Percentiles rank a stretch among this genome's conserved stretches.
Evolutionary conservation across 35 echinoderm and acorn worm genomes (phyloP).

Genomic region (Apostichopus californicus): DNA sequence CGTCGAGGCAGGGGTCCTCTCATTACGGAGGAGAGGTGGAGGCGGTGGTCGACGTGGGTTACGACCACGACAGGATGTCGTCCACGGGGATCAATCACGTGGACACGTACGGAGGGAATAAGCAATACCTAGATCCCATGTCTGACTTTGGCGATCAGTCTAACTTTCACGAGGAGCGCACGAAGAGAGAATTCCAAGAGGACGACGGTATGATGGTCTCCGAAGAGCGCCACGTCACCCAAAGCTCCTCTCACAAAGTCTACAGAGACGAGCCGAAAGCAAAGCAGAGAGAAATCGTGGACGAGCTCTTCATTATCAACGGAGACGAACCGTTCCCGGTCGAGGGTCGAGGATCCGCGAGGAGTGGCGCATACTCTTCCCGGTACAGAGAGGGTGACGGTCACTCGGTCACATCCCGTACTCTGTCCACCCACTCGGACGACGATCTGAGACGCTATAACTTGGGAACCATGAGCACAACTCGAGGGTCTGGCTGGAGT

Average conservation of each 20-base stretch:
- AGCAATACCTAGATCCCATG: slow-evolving; percentile 61
- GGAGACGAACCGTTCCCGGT: slow-evolving; percentile 1
- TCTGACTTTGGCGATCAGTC: slow-evolving; percentile 54
- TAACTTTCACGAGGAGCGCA: slow-evolving; percentile 49
- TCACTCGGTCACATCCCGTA: slow-evolving; percentile 50
- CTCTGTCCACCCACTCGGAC: slow-evolving; percentile 51
- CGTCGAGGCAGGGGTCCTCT: neutral
- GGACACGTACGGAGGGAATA: slow-evolving; percentile 34
- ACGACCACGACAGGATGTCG: neutral
- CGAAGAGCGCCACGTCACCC: slow-evolving; percentile 36
- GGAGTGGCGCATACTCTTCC: neutral
- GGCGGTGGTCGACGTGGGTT: slow-evolving; percentile 30
- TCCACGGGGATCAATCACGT: slow-evolving; percentile 24
- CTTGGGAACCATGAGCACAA: slow-evolving; percentile 18
- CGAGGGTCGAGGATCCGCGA: neutral
- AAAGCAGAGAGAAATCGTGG: slow-evolving; percentile 1
- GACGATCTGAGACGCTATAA: slow-evolving; percentile 49
- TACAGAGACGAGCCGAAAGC: slow-evolving; percentile 11
- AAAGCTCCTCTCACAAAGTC: slow-evolving; percentile 48
- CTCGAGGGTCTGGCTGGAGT: slow-evolving; percentile 7
- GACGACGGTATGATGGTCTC: slow-evolving; percentile 45
- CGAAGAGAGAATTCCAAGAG: slow-evolving; percentile 26
- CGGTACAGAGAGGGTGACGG: slow-evolving; percentile 38
- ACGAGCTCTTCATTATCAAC: slow-evolving; percentile 33
- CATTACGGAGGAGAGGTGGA: neutral